phyloP scores from a whole-genome alignment of 2,888 invertebrate genomes.

The Antheraea assamensis region DNA sequence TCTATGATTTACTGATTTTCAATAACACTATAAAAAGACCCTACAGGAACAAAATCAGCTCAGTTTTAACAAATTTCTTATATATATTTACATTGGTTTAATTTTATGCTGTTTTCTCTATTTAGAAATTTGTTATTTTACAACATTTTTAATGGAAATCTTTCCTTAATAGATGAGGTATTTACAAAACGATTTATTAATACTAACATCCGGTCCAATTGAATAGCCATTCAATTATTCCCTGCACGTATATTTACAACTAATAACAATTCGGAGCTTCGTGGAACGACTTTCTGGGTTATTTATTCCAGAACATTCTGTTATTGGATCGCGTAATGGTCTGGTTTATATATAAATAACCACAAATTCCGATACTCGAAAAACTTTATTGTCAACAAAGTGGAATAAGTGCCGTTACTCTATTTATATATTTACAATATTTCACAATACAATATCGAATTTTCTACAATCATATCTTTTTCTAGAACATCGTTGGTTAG shows the following conservation, averaged over 20 bases:
- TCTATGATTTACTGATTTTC: too few species aligned
- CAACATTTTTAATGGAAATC: background rate
- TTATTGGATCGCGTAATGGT: background rate
- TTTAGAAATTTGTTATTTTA: background rate
- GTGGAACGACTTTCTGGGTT: slow-evolving; percentile 21
- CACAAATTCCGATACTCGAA: background rate
- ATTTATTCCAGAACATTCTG: slow-evolving; percentile 30
- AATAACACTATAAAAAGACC: too few species aligned
- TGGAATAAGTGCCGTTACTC: background rate
- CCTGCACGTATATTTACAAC: slow-evolving; percentile 22
- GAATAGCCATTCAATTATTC: slow-evolving; percentile 23
- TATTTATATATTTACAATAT: too few species aligned
- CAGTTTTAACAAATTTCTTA: too few species aligned
- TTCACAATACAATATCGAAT: too few species aligned
- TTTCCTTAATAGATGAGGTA: background rate
- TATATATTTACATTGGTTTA: too few species aligned
- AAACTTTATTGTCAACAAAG: background rate
- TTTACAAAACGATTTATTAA: slow-evolving; percentile 2
- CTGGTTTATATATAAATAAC: background rate
- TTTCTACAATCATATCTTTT: too few species aligned
- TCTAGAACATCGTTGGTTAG: too few species aligned
- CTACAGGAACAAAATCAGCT: too few species aligned
- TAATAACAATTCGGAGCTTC: slow-evolving; percentile 30
- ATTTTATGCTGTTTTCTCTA: background rate
- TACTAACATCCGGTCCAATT: slow-evolving; percentile 29